A percentile compares a stretch with the other conserved stretches of the same genome.
Conservation (phyloP, 2,888 invertebrate genomes). For the Augochlorella aurata region DNA sequence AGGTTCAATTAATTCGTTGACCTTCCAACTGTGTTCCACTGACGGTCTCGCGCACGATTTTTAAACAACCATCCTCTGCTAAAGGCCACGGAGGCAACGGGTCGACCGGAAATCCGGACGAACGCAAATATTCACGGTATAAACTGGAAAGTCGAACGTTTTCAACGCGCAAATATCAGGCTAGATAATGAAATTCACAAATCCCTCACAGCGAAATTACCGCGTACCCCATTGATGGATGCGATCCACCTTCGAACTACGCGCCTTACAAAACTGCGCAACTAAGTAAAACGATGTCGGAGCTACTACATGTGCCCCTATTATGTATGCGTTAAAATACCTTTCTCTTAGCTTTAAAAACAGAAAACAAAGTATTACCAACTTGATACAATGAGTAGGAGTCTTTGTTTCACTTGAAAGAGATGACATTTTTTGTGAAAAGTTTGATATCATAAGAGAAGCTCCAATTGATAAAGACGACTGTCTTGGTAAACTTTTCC, state of each 20-base stretch:
- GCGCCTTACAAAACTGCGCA: neutral
- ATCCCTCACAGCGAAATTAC: neutral
- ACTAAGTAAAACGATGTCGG: neutral
- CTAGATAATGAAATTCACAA: neutral
- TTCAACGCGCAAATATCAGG: conserved; percentile 18
- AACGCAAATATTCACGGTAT: conserved; percentile 26
- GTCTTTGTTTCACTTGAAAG: too few species aligned
- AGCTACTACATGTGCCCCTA: too few species aligned
- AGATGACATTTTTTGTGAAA: too few species aligned
- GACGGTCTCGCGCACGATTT: conserved; percentile 20
- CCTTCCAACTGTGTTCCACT: conserved; percentile 36
- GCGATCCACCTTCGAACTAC: neutral
- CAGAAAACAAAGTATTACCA: too few species aligned
- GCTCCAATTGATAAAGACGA: too few species aligned
- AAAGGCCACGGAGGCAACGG: conserved; percentile 36
- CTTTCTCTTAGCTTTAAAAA: too few species aligned
- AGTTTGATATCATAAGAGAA: too few species aligned
- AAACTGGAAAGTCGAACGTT: conserved; percentile 11
- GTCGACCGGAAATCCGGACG: conserved; percentile 17
- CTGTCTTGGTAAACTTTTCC: too few species aligned
- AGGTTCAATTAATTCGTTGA: conserved; percentile 45
- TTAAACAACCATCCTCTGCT: conserved; percentile 25
- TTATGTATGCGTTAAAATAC: too few species aligned
- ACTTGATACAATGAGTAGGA: too few species aligned
- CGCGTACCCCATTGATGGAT: neutral